phyloP scores from a whole-genome alignment of 2,113 vertebrate genomes.

The Psophia crepitans region DNA sequence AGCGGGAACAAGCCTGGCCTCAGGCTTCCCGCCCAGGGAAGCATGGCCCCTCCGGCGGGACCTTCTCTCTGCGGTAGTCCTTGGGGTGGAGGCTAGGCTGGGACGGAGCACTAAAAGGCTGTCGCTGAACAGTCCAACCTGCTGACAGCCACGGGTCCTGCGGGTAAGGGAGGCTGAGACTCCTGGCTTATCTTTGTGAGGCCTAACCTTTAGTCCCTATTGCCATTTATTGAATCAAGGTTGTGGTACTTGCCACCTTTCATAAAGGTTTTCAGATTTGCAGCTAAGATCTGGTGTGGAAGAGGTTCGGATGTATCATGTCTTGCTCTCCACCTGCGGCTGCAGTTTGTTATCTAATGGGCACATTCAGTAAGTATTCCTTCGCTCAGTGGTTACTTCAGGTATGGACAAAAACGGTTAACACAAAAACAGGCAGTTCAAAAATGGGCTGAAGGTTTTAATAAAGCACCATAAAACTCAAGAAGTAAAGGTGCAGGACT shows the following conservation, averaged over 20 bases:
- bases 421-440: background rate
- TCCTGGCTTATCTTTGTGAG: background rate
- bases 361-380: background rate
- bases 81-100: background rate
- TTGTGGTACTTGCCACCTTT: background rate
- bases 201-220: background rate
- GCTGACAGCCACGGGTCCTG: background rate
- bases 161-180: background rate
- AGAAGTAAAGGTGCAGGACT: background rate
- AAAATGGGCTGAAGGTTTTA: background rate
- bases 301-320: background rate
- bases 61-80: too few species aligned
- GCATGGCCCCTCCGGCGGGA: fast-evolving
- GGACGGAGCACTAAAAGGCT: background rate
- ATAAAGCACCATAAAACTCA: background rate
- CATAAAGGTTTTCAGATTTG: background rate
- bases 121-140: background rate
- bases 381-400: background rate
- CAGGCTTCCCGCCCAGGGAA: background rate
- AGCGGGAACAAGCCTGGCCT: background rate
- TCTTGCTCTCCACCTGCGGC: background rate
- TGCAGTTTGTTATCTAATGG: background rate
- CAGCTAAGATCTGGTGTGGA: background rate
- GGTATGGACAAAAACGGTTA: background rate
- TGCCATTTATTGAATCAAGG: background rate